phyloP scores from a whole-genome alignment of 2,113 vertebrate species.

The Sterna hirundo region DNA sequence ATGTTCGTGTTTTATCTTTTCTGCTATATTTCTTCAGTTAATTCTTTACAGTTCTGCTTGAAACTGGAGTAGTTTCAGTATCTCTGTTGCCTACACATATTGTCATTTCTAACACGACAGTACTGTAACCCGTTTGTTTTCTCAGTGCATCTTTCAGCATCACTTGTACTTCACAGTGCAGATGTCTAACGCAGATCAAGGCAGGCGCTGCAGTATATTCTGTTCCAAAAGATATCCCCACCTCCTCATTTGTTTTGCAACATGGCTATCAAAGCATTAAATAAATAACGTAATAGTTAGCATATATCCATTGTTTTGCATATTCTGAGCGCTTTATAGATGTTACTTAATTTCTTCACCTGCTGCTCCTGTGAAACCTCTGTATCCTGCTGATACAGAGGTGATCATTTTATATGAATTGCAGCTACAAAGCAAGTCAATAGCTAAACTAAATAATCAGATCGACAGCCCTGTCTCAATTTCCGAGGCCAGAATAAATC shows the following conservation, averaged over 20 bases:
- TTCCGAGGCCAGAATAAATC: not conserved
- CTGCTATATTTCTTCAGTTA: not conserved
- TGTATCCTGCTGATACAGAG: not conserved
- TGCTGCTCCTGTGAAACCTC: not conserved
- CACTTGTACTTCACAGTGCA: conserved; percentile 57
- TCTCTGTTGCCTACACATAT: conserved; percentile 18
- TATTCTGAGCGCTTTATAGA: not conserved
- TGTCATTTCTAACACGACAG: conserved; percentile 36
- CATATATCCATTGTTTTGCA: conserved; percentile 40
- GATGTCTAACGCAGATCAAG: conserved; percentile 66
- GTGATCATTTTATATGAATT: not conserved
- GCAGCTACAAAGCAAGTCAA: not conserved
- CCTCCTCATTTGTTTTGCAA: conserved; percentile 61
- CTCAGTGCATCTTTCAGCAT: conserved; percentile 59
- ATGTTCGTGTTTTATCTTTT: not conserved
- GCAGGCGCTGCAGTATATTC: conserved; percentile 13
- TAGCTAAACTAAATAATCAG: not conserved
- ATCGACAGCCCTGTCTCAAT: not conserved
- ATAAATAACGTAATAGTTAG: conserved; percentile 46
- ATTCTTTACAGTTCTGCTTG: conserved; percentile 14
- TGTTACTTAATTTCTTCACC: not conserved
- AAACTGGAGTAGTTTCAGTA: not conserved
- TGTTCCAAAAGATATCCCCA: conserved; percentile 63
- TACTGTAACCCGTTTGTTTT: conserved; percentile 52
- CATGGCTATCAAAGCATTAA: conserved; percentile 42